Evolutionary conservation across 2,113 vertebrate genomes (phyloP).

Genomic region (Epinephelus cyanopodus): DNA sequence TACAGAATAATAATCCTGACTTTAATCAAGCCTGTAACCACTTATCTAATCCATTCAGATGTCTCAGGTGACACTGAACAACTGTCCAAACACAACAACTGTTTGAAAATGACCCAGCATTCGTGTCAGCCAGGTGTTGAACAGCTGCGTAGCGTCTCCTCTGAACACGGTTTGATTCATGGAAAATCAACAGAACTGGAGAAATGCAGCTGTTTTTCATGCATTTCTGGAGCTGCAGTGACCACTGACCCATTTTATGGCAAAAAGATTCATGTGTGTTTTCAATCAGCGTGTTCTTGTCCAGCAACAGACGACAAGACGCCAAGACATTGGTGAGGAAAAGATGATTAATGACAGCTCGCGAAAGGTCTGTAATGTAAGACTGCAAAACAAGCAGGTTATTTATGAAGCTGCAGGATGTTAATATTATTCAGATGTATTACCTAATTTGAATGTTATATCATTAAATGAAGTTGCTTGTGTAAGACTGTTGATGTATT

Average conservation of each 20-base stretch:
- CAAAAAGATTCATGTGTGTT: slow-evolving; percentile 13
- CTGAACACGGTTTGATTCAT: slow-evolving; percentile 6
- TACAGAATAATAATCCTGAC: not conserved
- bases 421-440: slow-evolving; percentile 1
- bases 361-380: not conserved
- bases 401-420: not conserved
- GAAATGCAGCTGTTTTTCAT: slow-evolving; percentile 32
- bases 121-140: slow-evolving; percentile 33
- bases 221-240: slow-evolving; percentile 16
- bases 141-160: slow-evolving; percentile 24
- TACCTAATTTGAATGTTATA: not conserved
- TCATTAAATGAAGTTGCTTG: not conserved
- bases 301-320: not conserved
- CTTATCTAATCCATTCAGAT: not conserved
- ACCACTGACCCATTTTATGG: slow-evolving; percentile 17
- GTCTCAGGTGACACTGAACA: slow-evolving; percentile 14
- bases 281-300: slow-evolving; percentile 18
- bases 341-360: slow-evolving; percentile 14
- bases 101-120: not conserved
- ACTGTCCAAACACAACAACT: slow-evolving; percentile 1
- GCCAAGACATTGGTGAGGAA: slow-evolving; percentile 5
- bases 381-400: not conserved
- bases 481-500: not conserved
- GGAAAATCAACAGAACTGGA: slow-evolving; percentile 19
- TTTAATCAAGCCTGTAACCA: not conserved